Conservation (phyloP, 2,888 invertebrate species). For the Cataglyphis cursor region DNA sequence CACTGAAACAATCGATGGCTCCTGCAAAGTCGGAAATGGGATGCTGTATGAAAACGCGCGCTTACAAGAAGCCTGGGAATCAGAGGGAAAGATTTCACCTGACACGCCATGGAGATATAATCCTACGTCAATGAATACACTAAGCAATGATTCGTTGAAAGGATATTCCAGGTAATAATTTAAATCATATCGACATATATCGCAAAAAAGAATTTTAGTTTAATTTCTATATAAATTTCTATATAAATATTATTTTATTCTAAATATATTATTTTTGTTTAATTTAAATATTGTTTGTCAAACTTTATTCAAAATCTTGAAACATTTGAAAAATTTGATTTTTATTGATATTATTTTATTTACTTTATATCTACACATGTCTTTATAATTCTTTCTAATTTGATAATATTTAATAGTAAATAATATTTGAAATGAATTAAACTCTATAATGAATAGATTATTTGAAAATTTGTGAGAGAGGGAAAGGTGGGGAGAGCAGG, state of each 20-base stretch:
- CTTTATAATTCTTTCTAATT: not conserved
- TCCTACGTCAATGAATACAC: slow-evolving; percentile 80
- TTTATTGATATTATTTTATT: not conserved
- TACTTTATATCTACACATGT: not conserved
- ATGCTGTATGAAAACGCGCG: slow-evolving; percentile 84
- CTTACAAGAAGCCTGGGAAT: slow-evolving; percentile 85
- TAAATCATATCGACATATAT: not conserved
- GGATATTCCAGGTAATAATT: slow-evolving; percentile 68
- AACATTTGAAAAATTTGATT: not conserved
- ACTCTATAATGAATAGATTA: not conserved
- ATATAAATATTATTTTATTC: slow-evolving; percentile 6
- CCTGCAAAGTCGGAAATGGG: slow-evolving; percentile 84
- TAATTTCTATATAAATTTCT: slow-evolving; percentile 4
- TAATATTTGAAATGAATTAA: not conserved
- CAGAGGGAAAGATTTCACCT: slow-evolving; percentile 84
- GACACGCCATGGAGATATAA: slow-evolving; percentile 86
- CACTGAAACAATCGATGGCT: slow-evolving; percentile 76
- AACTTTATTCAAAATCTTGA: not conserved
- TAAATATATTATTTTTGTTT: not conserved
- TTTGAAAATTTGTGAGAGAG: slow-evolving; percentile 32
- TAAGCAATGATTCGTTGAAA: slow-evolving; percentile 82
- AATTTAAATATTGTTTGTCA: not conserved
- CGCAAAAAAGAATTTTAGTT: not conserved
- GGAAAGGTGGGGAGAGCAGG: not conserved
- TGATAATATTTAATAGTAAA: not conserved